Conservation (phyloP, 2,113 vertebrate species). For the Chroicocephalus ridibundus region DNA sequence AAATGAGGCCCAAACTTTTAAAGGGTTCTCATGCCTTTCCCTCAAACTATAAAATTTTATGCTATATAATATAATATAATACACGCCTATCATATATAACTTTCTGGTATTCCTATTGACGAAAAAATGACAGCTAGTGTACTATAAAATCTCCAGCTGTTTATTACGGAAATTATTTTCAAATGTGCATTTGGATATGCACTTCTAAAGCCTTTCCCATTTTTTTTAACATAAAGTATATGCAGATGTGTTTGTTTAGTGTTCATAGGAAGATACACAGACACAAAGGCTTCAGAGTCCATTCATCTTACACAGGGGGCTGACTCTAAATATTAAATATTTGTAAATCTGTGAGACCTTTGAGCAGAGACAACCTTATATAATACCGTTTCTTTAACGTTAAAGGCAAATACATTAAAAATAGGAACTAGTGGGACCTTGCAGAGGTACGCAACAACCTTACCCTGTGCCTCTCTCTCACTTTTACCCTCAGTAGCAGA, state of each 20-base stretch:
- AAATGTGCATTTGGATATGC: background rate
- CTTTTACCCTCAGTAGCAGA: slow-evolving; percentile 50
- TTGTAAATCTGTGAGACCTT: background rate
- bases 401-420: background rate
- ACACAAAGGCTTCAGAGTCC: background rate
- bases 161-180: background rate
- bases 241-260: background rate
- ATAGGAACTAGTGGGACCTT: background rate
- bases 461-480: background rate
- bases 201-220: background rate
- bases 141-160: slow-evolving; percentile 32
- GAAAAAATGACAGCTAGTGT: background rate
- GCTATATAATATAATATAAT: background rate
- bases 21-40: background rate
- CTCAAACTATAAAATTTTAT: slow-evolving; percentile 20
- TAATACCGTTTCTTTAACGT: background rate
- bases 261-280: background rate
- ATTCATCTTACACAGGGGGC: background rate
- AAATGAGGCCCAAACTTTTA: background rate
- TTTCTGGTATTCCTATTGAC: background rate
- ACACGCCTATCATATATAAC: background rate
- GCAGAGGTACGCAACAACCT: background rate
- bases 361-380: background rate
- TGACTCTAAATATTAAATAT: background rate
- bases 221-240: background rate